Evolutionary conservation across 2,113 vertebrate genomes (phyloP), one percentile per base, ranked within the genome.

Genomic region (Trinectes maculatus): DNA sequence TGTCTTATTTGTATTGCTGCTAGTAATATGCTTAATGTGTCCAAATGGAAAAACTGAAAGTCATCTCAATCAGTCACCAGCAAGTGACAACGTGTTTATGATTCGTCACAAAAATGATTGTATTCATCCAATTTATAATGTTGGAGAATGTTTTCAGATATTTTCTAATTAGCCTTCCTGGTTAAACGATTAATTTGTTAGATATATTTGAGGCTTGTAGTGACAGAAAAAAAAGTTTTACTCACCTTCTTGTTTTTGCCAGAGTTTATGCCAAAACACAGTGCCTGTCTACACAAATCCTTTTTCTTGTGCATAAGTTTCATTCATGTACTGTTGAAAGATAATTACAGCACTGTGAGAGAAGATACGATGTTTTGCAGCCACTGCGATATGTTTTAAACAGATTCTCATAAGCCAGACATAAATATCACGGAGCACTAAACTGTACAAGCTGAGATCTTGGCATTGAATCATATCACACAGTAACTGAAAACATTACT

Each of bases 361-460:
- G 36, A 51, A 22, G 43, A 47, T 10, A 18, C 55, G 19, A 63
- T 36, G 43, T 18, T 72, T 65, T 43, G 12, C 15, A 51, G 54
- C 29, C 46, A 18, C 28, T 62, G 39, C 55, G 49, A 71, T 69
- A 57, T 29, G 46, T 71, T 77, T 70, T 28, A 71, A 24, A 22
- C 21, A 37, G 33, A 71, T 21, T 61, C 40, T 11, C 46, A 68
- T 74, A 70, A 77, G 28, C 70, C 10, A 16, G 75, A 57, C 43
- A 49, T 63, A 56, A 26, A 62, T 56, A 58, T 78, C 37, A 25
- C 33, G 63, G 49, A 33, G 57, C 22, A 31, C 37, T 60, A 48
- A 53, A 54, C 66, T 61, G 66, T 62, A 21, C 74, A 48, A 75
- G 66, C 80, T 52, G 42, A 74, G 60, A 79, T 71, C 72, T 71